Percentiles rank a stretch among this genome's conserved stretches.
These are phyloP conservation scores for Sphyrna mokarran DNA, from an alignment of 2,113 vertebrate genomes.

Conservation along the genomic window DNA sequence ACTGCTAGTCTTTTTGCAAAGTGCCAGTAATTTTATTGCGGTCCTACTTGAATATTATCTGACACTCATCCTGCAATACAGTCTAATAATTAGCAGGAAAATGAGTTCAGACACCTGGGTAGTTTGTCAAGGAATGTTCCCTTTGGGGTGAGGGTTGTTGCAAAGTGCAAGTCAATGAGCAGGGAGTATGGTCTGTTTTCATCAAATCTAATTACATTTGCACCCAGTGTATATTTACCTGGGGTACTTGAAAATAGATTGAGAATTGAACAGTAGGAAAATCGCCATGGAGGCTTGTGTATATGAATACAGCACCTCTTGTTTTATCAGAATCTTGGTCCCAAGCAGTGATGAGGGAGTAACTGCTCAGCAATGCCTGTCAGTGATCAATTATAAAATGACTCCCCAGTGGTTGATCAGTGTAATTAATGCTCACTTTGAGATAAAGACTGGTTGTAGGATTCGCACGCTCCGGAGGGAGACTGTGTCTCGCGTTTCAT, in stretches of 20 bases:
- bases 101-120: not conserved
- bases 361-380: slow-evolving; percentile 15
- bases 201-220: slow-evolving; percentile 2
- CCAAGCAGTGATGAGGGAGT: slow-evolving; percentile 1
- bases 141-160: not conserved
- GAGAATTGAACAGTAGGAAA: not conserved
- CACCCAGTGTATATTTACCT: not conserved
- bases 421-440: slow-evolving; percentile 10
- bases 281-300: not conserved
- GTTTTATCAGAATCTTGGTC: not conserved
- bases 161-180: not conserved
- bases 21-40: not conserved
- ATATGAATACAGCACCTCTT: not conserved
- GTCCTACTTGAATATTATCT: not conserved
- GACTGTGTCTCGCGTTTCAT: not conserved
- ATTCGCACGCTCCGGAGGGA: not conserved
- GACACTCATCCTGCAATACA: not conserved
- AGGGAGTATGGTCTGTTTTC: not conserved
- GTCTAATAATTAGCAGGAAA: not conserved
- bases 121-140: not conserved
- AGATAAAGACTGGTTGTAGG: not conserved
- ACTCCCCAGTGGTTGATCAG: slow-evolving; percentile 13
- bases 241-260: not conserved
- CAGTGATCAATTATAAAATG: slow-evolving; percentile 26
- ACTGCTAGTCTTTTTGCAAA: not conserved